A percentile compares a stretch with the other conserved stretches of the same genome.
phyloP scores from a whole-genome alignment of 2,888 invertebrate genomes.

The Luffia ferchaultella region DNA sequence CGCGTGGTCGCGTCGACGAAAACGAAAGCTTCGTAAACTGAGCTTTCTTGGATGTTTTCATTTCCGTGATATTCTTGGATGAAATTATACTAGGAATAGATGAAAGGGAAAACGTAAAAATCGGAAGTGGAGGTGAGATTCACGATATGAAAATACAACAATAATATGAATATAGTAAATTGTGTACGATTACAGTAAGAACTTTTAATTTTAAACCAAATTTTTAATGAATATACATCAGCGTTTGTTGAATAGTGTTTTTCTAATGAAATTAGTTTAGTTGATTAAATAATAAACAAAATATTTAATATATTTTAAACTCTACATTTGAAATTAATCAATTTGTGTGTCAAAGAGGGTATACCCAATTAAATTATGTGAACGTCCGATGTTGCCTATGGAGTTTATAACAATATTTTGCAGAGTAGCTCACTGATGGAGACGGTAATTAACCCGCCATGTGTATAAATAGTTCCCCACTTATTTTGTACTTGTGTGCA shows the following conservation, averaged over 20 bases:
- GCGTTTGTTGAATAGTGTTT: neutral
- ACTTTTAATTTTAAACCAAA: too few species aligned
- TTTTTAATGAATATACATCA: neutral
- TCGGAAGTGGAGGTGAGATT: neutral
- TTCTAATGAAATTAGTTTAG: neutral
- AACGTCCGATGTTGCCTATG: too few species aligned
- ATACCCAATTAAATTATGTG: too few species aligned
- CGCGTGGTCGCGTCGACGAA: constrained; percentile 27
- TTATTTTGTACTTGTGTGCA: constrained; percentile 35
- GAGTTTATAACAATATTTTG: constrained; percentile 36
- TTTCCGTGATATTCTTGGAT: constrained; percentile 19
- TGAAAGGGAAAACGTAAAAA: neutral
- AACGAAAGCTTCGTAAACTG: constrained; percentile 45
- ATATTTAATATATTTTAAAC: too few species aligned
- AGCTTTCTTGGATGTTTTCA: constrained; percentile 38
- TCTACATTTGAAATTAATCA: too few species aligned
- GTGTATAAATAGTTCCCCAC: constrained; percentile 51
- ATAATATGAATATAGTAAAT: too few species aligned
- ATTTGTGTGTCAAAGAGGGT: too few species aligned
- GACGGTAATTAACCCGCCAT: constrained; percentile 35
- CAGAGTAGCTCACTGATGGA: constrained; percentile 36
- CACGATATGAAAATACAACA: too few species aligned
- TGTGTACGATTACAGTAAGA: too few species aligned
- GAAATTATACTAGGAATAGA: neutral
- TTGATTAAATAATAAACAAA: too few species aligned